These are phyloP conservation scores for Mythimna lalbum DNA, from an alignment of 2,888 invertebrate genomes.

Conservation along the genomic window DNA sequence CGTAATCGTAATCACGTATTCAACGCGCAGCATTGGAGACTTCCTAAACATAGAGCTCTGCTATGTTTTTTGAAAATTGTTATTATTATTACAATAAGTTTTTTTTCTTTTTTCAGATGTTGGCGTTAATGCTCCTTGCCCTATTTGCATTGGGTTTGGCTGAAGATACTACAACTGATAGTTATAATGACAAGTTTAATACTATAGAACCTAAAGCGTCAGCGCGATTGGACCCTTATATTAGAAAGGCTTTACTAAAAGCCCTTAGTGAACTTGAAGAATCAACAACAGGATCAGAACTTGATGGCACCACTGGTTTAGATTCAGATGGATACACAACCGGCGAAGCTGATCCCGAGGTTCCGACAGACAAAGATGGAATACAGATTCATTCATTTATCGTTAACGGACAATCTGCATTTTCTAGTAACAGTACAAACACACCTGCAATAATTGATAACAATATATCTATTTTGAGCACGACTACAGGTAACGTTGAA, in stretches of 20 bases:
- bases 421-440: constrained; percentile 75
- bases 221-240: constrained; percentile 93
- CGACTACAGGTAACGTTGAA: constrained; percentile 87
- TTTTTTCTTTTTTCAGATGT: constrained; percentile 76
- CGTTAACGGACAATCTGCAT: constrained; percentile 86
- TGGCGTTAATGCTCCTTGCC: constrained; percentile 75
- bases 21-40: constrained; percentile 22
- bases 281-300: constrained; percentile 85
- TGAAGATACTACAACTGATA: constrained; percentile 77
- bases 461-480: constrained; percentile 84
- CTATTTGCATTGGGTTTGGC: constrained; percentile 74
- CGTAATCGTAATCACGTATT: constrained; percentile 67
- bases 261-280: constrained; percentile 94
- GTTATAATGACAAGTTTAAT: constrained; percentile 81
- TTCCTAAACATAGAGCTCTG: constrained; percentile 13
- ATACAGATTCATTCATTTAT: constrained; percentile 91
- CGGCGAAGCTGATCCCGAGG: constrained; percentile 79
- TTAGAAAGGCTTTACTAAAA: constrained; percentile 94
- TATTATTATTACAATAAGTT: background rate
- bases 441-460: constrained; percentile 80
- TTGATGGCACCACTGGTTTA: constrained; percentile 71
- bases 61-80: background rate
- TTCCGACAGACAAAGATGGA: constrained; percentile 75
- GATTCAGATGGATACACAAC: constrained; percentile 82
- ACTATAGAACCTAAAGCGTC: constrained; percentile 88